These are phyloP conservation scores for Pseudococcus jackbeardsleyi DNA, from an alignment of 2,888 invertebrate species.

Conservation along the genomic window DNA sequence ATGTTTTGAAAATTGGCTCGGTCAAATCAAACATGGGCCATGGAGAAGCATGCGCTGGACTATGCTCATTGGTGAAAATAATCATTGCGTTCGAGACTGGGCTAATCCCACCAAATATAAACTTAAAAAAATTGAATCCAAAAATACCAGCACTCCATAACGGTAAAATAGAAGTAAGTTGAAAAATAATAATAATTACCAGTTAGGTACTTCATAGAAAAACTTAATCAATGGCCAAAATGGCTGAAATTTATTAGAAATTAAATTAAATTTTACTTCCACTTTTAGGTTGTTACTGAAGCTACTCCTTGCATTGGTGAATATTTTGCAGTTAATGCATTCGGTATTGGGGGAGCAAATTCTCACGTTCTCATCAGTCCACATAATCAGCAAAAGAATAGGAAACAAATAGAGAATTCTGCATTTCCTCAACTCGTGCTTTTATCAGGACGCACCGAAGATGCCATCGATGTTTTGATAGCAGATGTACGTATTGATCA, in stretches of 20 bases:
- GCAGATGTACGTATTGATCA: too few species aligned
- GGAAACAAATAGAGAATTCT: too few species aligned
- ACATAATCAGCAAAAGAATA: slow-evolving; percentile 68
- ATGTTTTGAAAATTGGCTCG: slow-evolving; percentile 87
- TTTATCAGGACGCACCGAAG: too few species aligned
- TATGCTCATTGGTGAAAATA: slow-evolving; percentile 86
- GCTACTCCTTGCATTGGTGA: slow-evolving; percentile 80
- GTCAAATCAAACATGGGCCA: slow-evolving; percentile 96
- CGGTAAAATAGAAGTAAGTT: slow-evolving; percentile 71
- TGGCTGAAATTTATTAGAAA: too few species aligned
- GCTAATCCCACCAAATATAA: slow-evolving; percentile 86
- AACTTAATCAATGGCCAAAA: too few species aligned
- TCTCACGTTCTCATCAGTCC: slow-evolving; percentile 80
- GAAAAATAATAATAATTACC: background rate
- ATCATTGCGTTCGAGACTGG: slow-evolving; percentile 86
- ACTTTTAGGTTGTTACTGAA: slow-evolving; percentile 71
- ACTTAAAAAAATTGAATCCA: slow-evolving; percentile 77
- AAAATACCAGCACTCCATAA: slow-evolving; percentile 74
- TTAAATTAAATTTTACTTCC: too few species aligned
- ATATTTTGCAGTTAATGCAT: slow-evolving; percentile 87
- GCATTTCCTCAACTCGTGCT: too few species aligned
- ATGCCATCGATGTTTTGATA: too few species aligned
- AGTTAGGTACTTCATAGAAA: too few species aligned
- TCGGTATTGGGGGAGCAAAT: slow-evolving; percentile 94
- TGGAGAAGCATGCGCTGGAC: slow-evolving; percentile 86